A percentile compares a stretch with the other conserved stretches of the same genome.
phyloP scores from a whole-genome alignment of 1,140 invertebrate genomes.

The Cherax quadricarinatus region DNA sequence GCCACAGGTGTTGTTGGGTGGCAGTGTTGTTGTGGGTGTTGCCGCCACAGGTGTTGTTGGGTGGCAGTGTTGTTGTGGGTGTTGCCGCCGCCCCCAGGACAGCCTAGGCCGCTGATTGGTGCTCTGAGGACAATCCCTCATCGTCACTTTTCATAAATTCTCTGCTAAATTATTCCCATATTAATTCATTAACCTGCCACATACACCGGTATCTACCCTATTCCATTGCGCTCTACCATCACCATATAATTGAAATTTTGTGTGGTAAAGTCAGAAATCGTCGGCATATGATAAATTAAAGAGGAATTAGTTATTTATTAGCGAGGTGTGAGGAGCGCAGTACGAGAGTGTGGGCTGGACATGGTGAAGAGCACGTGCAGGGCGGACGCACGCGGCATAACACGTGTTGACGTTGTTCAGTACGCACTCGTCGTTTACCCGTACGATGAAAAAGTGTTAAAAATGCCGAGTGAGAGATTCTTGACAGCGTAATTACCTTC shows the following conservation, averaged over 20 bases:
- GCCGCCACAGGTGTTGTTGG: too few species aligned
- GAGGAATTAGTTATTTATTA: constrained; percentile 21
- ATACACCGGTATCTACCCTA: not conserved
- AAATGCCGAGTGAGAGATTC: not conserved
- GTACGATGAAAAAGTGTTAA: not conserved
- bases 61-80: not conserved
- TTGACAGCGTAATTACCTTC: not conserved
- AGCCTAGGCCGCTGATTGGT: constrained; percentile 37
- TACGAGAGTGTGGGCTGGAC: constrained; percentile 54
- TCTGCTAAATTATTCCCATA: not conserved
- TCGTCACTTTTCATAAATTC: not conserved
- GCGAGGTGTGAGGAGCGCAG: constrained; percentile 15
- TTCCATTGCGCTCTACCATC: not conserved
- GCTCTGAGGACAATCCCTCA: not conserved
- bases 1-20: too few species aligned
- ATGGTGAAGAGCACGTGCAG: constrained; percentile 59
- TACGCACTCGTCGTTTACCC: not conserved
- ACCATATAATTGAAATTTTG: not conserved
- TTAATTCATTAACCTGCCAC: not conserved
- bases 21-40: too few species aligned
- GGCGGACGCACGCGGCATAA: constrained; percentile 57
- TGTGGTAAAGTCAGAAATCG: not conserved
- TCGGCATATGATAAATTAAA: not conserved
- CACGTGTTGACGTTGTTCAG: constrained; percentile 46
- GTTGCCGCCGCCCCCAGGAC: constrained; percentile 9